Percentiles rank a stretch among this genome's conserved stretches.
Evolutionary conservation across 2,888 invertebrate genomes (phyloP).

Genomic region (Ornithoptera alexandrae): DNA sequence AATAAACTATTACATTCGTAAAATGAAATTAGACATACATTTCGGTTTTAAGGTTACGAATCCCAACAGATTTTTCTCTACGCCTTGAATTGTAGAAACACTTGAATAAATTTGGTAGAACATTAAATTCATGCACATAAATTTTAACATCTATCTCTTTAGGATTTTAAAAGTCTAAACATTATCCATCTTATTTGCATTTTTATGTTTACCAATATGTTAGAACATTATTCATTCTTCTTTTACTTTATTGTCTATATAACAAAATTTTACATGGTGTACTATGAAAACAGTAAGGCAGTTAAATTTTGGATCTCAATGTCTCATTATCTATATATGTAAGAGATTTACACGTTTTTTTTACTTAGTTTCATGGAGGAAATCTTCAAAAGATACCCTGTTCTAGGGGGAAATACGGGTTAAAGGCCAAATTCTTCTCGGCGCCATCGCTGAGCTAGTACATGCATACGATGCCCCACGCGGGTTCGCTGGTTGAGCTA

Average conservation of each 20-base stretch:
- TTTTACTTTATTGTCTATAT: neutral
- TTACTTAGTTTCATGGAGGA: no score
- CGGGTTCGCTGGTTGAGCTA: no score
- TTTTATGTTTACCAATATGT: constrained; percentile 3
- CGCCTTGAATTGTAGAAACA: neutral
- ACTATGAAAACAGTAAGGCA: constrained; percentile 1
- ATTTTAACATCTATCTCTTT: neutral
- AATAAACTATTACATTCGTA: no score
- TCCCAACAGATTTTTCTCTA: neutral
- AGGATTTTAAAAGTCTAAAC: neutral
- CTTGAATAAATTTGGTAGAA: neutral
- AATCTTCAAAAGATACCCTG: no score
- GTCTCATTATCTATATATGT: no score
- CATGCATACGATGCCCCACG: no score
- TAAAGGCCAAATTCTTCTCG: no score
- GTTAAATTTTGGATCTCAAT: no score
- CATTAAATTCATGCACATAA: neutral
- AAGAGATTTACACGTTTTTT: no score
- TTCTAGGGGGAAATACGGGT: no score
- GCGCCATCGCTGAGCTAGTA: no score
- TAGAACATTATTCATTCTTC: neutral
- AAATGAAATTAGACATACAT: neutral
- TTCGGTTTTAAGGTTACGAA: neutral
- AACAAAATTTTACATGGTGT: constrained; percentile 7
- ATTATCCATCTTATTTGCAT: constrained; percentile 11